A percentile compares a stretch with the other conserved stretches of the same genome.
Conservation (phyloP, 2,888 invertebrate species). For the Endotricha flammealis region DNA sequence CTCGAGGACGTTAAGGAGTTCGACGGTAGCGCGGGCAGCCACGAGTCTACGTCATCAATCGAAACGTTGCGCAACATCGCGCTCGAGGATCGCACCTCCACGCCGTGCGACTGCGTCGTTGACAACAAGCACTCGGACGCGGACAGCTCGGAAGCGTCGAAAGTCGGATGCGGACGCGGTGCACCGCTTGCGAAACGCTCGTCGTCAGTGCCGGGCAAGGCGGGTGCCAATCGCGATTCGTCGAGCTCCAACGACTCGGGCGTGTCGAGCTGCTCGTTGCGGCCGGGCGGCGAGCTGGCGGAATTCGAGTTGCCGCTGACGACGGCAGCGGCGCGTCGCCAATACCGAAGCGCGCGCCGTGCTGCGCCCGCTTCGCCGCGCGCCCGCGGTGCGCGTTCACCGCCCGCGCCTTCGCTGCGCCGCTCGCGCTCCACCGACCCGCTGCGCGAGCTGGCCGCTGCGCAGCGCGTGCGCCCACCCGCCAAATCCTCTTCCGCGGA, state of each 20-base stretch:
- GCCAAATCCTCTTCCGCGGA: constrained; percentile 86
- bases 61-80: constrained; percentile 66
- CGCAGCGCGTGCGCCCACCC: constrained; percentile 77
- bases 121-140: constrained; percentile 57
- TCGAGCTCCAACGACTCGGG: constrained; percentile 91
- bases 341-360: constrained; percentile 77
- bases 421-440: constrained; percentile 85
- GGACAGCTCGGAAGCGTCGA: constrained; percentile 59
- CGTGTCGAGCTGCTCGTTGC: constrained; percentile 82
- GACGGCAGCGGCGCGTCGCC: constrained; percentile 70
- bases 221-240: constrained; percentile 84
- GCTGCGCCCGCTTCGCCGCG: constrained; percentile 76
- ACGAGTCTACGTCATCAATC: constrained; percentile 65
- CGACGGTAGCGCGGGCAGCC: constrained; percentile 55
- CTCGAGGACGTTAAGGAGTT: constrained; percentile 80
- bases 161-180: constrained; percentile 27
- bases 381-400: constrained; percentile 48
- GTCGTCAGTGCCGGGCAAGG: constrained; percentile 80
- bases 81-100: constrained; percentile 40
- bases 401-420: constrained; percentile 82
- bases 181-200: constrained; percentile 29
- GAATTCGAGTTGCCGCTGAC: constrained; percentile 81
- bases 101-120: constrained; percentile 51
- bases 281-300: constrained; percentile 65
- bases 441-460: constrained; percentile 71